Base-by-base conservation (phyloP, 2,888 invertebrate genomes). In the Eristalis intricaria region DNA sequence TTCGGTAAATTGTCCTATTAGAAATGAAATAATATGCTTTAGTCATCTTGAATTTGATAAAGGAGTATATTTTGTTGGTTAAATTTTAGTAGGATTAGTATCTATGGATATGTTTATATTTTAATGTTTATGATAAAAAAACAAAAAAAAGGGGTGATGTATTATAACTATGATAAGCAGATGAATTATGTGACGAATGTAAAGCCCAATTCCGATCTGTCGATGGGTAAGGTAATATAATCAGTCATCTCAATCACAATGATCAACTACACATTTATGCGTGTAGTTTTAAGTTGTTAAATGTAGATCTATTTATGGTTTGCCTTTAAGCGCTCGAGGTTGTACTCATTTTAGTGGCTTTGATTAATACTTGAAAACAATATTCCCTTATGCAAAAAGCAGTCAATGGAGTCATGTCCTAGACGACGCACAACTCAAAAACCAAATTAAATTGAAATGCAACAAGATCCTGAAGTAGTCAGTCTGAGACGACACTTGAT, bases 1-100 rank as follows among this genome's bases (percentile, higher is more conserved):
- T 94, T 99, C 99, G 89, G 98, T 98, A 94, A 99, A 99, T 90
- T 97, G 97, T 93, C 93, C 93, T 93, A 88, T 66, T 65, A 61
- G 29, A 61, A 60, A 76, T 22, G 13, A 69, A 50, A 50, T 19
- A 1, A 2, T 2, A 50, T 8, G n/a, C 50, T 8, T 50, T 19
- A 50, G 19, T 50, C 50, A 50, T 19, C 50, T 50, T 50, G 19
- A 43, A n/a, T n/a, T 5, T n/a, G 0, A 43, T 19, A n/a, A 43
- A 43, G 5, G 1, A n/a, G n/a, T n/a, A 7, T 43, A 43, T 15
- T 15, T 11, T 22, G 1, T 23, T 23, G 23, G 11, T 60, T 60
- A 23, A 26, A 15, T 60, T 26, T 60, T 60, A 60, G 60, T 60
- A 60, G 23, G 15, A 26, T 60, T 60, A 60, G 60, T 60, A 23